These are phyloP conservation scores for Cylas formicarius DNA, from an alignment of 1,140 invertebrate species.

Conservation along the genomic window DNA sequence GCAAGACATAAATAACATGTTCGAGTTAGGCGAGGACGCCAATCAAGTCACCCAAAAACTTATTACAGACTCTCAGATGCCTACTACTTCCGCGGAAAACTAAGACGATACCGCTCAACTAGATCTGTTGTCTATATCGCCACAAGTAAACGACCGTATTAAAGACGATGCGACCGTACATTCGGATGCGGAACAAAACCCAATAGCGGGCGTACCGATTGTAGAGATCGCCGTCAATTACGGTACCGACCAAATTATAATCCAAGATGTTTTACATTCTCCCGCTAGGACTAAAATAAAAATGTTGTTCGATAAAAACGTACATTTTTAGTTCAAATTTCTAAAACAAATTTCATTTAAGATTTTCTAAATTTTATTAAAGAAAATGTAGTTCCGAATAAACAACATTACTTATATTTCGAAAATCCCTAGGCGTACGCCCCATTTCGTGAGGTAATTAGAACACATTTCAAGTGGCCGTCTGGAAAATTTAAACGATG, in stretches of 20 bases:
- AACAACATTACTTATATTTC: background rate
- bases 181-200: slow-evolving; percentile 14
- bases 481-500: slow-evolving; percentile 15
- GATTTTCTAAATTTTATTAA: slow-evolving; percentile 14
- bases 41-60: background rate
- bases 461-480: slow-evolving; percentile 6
- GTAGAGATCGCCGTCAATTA: slow-evolving; percentile 11
- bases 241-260: slow-evolving; percentile 17
- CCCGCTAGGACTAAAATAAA: slow-evolving; percentile 10
- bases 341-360: slow-evolving; percentile 5
- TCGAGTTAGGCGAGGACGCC: background rate
- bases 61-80: background rate
- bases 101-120: too few relatives aligned
- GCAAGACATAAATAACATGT: background rate
- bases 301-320: slow-evolving; percentile 16
- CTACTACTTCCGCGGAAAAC: background rate
- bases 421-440: slow-evolving; percentile 8
- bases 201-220: slow-evolving; percentile 10
- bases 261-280: slow-evolving; percentile 7
- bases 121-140: too few relatives aligned
- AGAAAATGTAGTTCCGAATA: background rate
- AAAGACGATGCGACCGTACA: slow-evolving; percentile 1
- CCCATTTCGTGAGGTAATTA: background rate
- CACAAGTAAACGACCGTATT: too few relatives aligned
- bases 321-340: slow-evolving; percentile 9